Evolutionary conservation across 2,888 invertebrate species (phyloP).

Genomic region (Erynnis tages): DNA sequence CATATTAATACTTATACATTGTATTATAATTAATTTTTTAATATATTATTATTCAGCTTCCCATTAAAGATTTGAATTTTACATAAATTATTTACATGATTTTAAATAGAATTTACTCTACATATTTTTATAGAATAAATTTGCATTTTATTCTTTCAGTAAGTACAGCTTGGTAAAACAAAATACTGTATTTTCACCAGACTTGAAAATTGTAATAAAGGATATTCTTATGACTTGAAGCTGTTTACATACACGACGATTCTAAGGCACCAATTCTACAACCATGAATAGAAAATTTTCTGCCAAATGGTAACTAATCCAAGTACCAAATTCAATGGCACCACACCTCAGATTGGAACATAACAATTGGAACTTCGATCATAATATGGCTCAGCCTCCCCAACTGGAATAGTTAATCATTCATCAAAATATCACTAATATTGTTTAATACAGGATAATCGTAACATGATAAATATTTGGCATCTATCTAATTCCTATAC

Average conservation of each 20-base stretch:
- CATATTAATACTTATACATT: too few species aligned
- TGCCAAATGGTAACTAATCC: conserved; percentile 52
- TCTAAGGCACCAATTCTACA: conserved; percentile 49
- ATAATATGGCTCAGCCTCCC: conserved; percentile 49
- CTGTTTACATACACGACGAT: conserved; percentile 21
- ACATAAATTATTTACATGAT: too few species aligned
- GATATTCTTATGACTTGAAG: conserved; percentile 1
- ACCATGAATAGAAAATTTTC: conserved; percentile 32
- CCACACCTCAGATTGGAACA: too few species aligned
- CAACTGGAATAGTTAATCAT: conserved; percentile 48
- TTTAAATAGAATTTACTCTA: too few species aligned
- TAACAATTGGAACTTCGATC: conserved; percentile 29
- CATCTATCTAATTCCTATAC: conserved; percentile 67
- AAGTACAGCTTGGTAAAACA: too few species aligned
- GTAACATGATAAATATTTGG: conserved; percentile 69
- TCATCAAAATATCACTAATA: conserved; percentile 44
- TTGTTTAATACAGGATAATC: conserved; percentile 36
- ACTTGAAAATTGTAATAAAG: neutral
- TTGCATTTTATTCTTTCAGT: too few species aligned
- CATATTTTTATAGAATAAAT: too few species aligned
- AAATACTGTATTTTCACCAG: neutral
- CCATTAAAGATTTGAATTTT: too few species aligned
- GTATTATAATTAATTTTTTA: neutral
- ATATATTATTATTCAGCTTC: too few species aligned
- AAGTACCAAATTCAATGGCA: conserved; percentile 49